phyloP scores from a whole-genome alignment of 2,888 invertebrate genomes.

The Caenorhabditis sp. region DNA sequence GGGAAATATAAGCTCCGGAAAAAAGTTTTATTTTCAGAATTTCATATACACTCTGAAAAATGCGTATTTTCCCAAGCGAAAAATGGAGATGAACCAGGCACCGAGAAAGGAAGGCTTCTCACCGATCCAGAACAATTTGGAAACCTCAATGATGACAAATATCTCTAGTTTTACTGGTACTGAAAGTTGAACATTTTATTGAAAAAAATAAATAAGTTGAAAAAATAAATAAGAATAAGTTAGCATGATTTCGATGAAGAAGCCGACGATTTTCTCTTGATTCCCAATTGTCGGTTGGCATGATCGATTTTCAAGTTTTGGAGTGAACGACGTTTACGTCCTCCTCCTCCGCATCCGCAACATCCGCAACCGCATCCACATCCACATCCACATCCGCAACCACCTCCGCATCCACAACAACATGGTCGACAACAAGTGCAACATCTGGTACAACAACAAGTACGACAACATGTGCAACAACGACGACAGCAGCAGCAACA shows the following conservation, averaged over 20 bases:
- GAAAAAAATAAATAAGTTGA: background rate
- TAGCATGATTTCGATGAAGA: background rate
- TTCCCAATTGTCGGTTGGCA: conserved; percentile 38
- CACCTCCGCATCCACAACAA: conserved; percentile 31
- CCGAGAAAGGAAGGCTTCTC: background rate
- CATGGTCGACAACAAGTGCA: conserved; percentile 14
- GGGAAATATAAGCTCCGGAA: too few relatives aligned
- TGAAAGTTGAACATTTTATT: background rate
- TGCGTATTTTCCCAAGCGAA: conserved; percentile 4
- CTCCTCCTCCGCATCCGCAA: conserved; percentile 49
- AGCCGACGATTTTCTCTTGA: conserved; percentile 27
- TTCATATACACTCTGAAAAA: background rate
- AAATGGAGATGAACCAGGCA: background rate
- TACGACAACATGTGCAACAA: conserved; percentile 9
- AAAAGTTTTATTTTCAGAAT: conserved; percentile 5
- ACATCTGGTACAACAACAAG: conserved; percentile 11
- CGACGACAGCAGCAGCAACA: conserved; percentile 10
- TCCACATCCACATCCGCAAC: conserved; percentile 13
- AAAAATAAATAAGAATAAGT: background rate
- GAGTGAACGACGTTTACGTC: conserved; percentile 46
- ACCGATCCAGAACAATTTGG: background rate
- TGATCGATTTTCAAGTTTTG: conserved; percentile 44
- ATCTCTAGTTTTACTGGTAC: background rate
- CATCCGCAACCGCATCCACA: conserved; percentile 38
- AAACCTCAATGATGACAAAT: conserved; percentile 3